phyloP scores from a whole-genome alignment of 2,888 invertebrate species.

The Uloborus plumipes region DNA sequence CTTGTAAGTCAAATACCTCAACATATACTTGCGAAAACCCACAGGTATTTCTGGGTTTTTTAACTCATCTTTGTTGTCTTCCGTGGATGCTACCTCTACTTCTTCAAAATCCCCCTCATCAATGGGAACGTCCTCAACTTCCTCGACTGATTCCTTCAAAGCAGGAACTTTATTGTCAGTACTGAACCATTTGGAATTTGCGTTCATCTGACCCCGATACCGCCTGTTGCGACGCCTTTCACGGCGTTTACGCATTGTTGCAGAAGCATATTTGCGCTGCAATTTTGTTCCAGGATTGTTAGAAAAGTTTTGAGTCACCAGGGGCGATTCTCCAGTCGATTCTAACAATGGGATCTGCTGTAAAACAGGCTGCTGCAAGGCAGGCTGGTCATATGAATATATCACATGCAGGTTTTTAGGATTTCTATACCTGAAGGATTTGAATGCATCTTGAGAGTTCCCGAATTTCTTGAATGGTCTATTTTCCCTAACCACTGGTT shows the following conservation, averaged over 20 bases:
- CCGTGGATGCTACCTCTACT: conserved; percentile 38
- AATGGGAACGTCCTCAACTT: conserved; percentile 12
- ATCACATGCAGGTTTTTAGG: conserved; percentile 9
- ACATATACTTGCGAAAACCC: conserved; percentile 23
- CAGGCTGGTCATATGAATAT: background rate
- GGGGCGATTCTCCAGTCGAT: background rate
- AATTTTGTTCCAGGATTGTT: background rate
- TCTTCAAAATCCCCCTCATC: conserved; percentile 45
- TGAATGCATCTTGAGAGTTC: no score
- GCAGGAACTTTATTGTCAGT: background rate
- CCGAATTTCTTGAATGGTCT: no score
- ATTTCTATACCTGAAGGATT: conserved; percentile 1
- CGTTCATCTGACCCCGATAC: no score
- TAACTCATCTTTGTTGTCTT: background rate
- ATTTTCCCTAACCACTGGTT: no score
- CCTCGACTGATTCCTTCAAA: conserved; percentile 2
- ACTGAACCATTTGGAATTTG: no score
- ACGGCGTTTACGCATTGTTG: no score
- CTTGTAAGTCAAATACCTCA: conserved; percentile 32
- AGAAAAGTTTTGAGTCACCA: background rate
- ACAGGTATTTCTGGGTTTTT: conserved; percentile 22
- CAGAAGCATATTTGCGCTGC: background rate
- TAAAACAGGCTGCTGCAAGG: background rate
- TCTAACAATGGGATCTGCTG: background rate
- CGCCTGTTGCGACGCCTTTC: no score